Base-by-base conservation (phyloP, 2,113 vertebrate species). In the Heteronetta atricapilla region DNA sequence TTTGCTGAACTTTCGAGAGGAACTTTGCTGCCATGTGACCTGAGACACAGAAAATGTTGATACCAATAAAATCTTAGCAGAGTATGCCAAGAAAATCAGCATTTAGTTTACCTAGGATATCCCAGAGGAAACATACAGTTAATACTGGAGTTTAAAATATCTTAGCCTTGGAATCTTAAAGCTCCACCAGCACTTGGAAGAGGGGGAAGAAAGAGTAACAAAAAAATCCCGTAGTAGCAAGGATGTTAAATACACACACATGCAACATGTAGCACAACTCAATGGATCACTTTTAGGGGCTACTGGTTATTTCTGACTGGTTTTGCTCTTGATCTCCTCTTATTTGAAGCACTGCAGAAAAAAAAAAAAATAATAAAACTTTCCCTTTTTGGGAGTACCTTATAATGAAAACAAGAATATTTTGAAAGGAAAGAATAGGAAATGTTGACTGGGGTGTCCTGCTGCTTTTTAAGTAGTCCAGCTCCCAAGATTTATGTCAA, bases 371-470 rank as follows among this genome's bases (percentile, higher is more conserved):
- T 88, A 95, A 95, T 94, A 95, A 96, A 91, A 29, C 78, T 38
- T 96, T 94, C 83, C 82, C 13, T 93, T 94, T 95, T 66, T 88
- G 88, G 89, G 88, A 92, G 69, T 59, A 33, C 62, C 88, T 92
- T 89, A 72, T 93, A 96, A 94, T 92, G 88, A 96, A 97, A 97
- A 94, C 94, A 96, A 94, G 94, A 94, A 92, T 96, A 97, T 96
- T 96, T 96, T 95, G 90, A 96, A 89, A 95, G n/a, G 80, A 96
- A 94, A 97, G 70, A 93, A 95, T 93, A 94, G 95, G 96, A 96
- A 96, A 95, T 77, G 77, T 95, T 97, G 94, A 95, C 81, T 89
- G 74, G 76, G 20, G 69, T 97, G 90, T 87, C 96, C 95, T 86
- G 90, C 96, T 96, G 94, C 88, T 97, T 97, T 95, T 89, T 96